Evolutionary conservation across 2,888 invertebrate species (phyloP), one percentile per base, ranked within the genome.

Genomic region (Eurytoma adleriae): DNA sequence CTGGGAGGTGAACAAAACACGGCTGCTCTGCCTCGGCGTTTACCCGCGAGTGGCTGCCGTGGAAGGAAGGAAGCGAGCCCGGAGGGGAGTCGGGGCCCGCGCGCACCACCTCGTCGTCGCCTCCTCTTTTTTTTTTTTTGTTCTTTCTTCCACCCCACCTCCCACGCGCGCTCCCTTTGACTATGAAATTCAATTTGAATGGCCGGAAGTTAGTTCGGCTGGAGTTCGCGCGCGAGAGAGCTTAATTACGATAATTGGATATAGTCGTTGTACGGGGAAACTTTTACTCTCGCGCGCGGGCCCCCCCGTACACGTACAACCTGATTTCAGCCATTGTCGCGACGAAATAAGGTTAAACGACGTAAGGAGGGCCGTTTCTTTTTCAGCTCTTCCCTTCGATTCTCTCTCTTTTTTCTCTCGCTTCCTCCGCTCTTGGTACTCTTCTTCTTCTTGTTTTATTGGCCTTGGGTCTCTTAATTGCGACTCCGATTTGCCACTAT

Each of bases 221-320:
- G 20, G 70, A 70, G 70, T 81, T 74, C 54, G 73, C 40, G 40
- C 40, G 40, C 40, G 40, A 40, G 40, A 40, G 40, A 40, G 40
- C 74, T 80, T 78, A 78, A 78, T 81, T 78, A 74, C 74, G 81
- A 81, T 81, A 81, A 81, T 81, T 81, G 81, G 78, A 70, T 78
- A 64, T 74, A 27, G 62, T 48, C 56, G 72, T 27, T 30, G 30
- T 57, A 64, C 64, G 57, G 40, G 40, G 40, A 77, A 80, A 73
- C 52, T 77, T 80, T 77, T 72, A 12, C 75, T 52, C 52, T 27
- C 64, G 62, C n/a, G 66, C 56, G 30, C 59, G 30, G 27, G 5
- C 10, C 27, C 24, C 27, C 16, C 18, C 18, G 57, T 66, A 71
- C 4, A 54, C 14, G 10, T 66, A 30, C n/a, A 50, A 14, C 10